Percentiles rank a stretch among this genome's conserved stretches.
These are phyloP conservation scores for Eueides isabella DNA, from an alignment of 1,140 invertebrate species.

Conservation along the genomic window DNA sequence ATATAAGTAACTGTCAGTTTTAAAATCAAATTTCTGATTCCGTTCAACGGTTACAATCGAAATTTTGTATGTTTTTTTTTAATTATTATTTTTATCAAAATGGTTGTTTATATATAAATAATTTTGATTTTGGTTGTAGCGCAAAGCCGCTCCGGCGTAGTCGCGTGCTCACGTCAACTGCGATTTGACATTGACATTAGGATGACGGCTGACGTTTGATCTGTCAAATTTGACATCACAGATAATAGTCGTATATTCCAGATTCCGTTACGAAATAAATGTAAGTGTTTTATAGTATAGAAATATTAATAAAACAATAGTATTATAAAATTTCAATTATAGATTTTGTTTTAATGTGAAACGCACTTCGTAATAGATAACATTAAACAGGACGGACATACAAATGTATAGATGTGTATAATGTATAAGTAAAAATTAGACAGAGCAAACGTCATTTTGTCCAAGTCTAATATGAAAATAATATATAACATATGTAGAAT, in stretches of 20 bases:
- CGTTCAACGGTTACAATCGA: slow-evolving; percentile 14
- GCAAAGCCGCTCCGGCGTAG: slow-evolving; percentile 23
- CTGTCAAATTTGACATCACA: slow-evolving; percentile 9
- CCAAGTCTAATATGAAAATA: not conserved
- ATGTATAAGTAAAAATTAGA: slow-evolving; percentile 2
- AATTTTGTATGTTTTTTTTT: slow-evolving; percentile 7
- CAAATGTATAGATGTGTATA: not conserved
- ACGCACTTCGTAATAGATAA: not conserved
- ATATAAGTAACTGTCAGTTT: not conserved
- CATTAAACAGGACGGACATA: not conserved
- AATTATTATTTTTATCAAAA: not conserved
- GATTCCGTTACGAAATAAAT: slow-evolving; percentile 12
- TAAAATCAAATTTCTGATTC: slow-evolving; percentile 5
- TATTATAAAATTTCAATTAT: not conserved
- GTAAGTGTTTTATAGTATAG: slow-evolving; percentile 9
- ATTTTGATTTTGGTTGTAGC: slow-evolving; percentile 22
- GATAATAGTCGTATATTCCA: slow-evolving; percentile 1
- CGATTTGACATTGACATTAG: slow-evolving; percentile 24
- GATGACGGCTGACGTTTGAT: slow-evolving; percentile 11
- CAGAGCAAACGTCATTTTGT: slow-evolving; percentile 1
- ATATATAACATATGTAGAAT: not conserved
- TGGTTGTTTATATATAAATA: slow-evolving; percentile 18
- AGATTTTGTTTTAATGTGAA: not conserved
- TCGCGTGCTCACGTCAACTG: slow-evolving; percentile 17
- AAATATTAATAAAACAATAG: not conserved